Conservation (phyloP, 2,113 vertebrate species). For the Pelodiscus sinensis region DNA sequence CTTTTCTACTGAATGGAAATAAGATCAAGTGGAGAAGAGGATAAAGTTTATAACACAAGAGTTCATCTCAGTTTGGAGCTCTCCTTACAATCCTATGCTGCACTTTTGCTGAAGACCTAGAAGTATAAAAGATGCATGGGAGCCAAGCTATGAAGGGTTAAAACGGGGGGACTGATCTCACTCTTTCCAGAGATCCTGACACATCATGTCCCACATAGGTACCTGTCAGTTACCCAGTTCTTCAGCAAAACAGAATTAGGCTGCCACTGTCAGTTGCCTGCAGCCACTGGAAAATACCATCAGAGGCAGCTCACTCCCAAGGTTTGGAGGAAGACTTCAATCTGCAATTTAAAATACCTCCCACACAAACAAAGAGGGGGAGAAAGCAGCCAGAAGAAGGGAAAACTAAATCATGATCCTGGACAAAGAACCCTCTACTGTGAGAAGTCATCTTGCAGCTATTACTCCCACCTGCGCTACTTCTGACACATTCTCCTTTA, state of each 20-base stretch:
- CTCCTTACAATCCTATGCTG: neutral
- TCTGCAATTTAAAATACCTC: neutral
- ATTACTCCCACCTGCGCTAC: neutral
- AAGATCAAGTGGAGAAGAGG: neutral
- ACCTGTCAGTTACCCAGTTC: neutral
- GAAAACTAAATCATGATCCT: neutral
- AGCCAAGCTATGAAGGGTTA: neutral
- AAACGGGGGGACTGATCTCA: neutral
- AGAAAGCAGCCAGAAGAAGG: neutral
- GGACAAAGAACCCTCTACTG: neutral
- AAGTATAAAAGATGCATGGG: rapidly evolving
- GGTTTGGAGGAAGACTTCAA: neutral
- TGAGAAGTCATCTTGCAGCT: neutral
- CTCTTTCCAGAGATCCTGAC: too few species aligned
- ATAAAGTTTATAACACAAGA: neutral
- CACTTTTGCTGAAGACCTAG: neutral
- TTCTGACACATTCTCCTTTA: neutral
- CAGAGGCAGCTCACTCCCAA: neutral
- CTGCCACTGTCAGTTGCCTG: neutral
- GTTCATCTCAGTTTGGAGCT: neutral
- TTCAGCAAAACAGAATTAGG: too few species aligned
- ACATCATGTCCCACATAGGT: neutral
- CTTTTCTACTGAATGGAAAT: rapidly evolving
- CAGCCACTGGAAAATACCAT: neutral
- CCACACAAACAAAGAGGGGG: neutral